Evolutionary conservation across 2,113 vertebrate genomes (phyloP).

Genomic region (Bufo gargarizans): DNA sequence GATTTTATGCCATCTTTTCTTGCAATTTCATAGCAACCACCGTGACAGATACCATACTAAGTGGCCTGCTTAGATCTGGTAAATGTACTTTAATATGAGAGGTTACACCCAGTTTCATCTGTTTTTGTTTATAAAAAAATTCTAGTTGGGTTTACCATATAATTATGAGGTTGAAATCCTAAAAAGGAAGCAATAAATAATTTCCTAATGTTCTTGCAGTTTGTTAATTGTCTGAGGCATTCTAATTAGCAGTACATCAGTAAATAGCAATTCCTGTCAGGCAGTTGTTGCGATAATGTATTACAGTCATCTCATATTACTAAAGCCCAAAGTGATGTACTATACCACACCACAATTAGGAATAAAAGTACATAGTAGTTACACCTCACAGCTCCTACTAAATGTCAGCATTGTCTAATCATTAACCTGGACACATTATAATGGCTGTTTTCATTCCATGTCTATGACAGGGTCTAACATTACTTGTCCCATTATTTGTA

Average conservation of each 20-base stretch:
- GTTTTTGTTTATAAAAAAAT: not conserved
- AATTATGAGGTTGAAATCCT: not conserved
- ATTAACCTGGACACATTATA: constrained; percentile 43
- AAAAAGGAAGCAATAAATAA: not conserved
- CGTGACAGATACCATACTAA: not conserved
- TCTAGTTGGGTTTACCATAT: not conserved
- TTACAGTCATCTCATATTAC: not conserved
- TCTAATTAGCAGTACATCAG: not conserved
- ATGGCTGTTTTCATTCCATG: constrained; percentile 38
- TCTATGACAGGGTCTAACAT: constrained; percentile 33
- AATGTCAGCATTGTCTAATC: constrained; percentile 53
- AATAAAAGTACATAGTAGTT: constrained; percentile 16
- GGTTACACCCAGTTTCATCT: not conserved
- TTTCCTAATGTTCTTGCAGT: not conserved
- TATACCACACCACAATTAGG: constrained; percentile 3
- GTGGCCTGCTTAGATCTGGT: not conserved
- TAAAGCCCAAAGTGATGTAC: constrained; percentile 11
- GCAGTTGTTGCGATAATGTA: not conserved
- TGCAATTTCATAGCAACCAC: too few relatives aligned
- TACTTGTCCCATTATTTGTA: constrained; percentile 49
- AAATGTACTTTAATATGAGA: not conserved
- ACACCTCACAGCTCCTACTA: constrained; percentile 25
- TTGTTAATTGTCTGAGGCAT: not conserved
- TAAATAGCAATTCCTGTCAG: not conserved
- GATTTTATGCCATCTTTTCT: too few relatives aligned